These are phyloP conservation scores for Lycorma delicatula DNA, from an alignment of 1,140 invertebrate species.

Conservation along the genomic window DNA sequence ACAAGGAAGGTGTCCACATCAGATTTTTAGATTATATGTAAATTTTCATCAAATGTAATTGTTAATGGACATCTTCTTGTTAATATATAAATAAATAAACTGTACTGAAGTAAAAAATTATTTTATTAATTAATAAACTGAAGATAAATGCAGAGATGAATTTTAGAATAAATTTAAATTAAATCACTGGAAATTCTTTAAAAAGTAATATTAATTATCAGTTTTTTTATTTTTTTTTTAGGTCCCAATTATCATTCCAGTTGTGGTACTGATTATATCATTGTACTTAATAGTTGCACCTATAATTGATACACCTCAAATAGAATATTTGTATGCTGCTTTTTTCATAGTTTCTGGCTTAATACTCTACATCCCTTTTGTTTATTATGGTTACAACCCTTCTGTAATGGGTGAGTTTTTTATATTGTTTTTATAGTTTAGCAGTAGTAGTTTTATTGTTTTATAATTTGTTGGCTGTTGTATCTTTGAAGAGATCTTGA, in stretches of 20 bases:
- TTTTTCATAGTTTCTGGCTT: constrained; percentile 81
- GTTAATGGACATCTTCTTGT: too few species aligned
- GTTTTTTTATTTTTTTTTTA: constrained; percentile 37
- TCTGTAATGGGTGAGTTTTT: constrained; percentile 78
- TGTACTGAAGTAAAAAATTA: neutral
- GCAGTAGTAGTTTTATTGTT: too few species aligned
- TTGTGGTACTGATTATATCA: constrained; percentile 78
- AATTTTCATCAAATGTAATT: too few species aligned
- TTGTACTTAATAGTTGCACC: constrained; percentile 87
- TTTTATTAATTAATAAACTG: neutral
- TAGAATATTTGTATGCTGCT: constrained; percentile 85
- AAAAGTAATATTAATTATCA: constrained; percentile 4
- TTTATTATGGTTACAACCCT: constrained; percentile 73
- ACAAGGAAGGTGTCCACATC: too few species aligned
- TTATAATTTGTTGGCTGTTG: too few species aligned
- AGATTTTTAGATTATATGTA: too few species aligned
- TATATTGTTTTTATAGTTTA: too few species aligned
- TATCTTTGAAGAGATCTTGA: too few species aligned
- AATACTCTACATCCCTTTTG: constrained; percentile 88
- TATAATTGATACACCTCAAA: constrained; percentile 82
- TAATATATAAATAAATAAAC: neutral
- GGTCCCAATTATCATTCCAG: constrained; percentile 86
- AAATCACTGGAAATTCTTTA: neutral
- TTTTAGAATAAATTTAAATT: neutral
- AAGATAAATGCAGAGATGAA: neutral